phyloP scores from a whole-genome alignment of 2,113 vertebrate genomes.

The Canis aureus region DNA sequence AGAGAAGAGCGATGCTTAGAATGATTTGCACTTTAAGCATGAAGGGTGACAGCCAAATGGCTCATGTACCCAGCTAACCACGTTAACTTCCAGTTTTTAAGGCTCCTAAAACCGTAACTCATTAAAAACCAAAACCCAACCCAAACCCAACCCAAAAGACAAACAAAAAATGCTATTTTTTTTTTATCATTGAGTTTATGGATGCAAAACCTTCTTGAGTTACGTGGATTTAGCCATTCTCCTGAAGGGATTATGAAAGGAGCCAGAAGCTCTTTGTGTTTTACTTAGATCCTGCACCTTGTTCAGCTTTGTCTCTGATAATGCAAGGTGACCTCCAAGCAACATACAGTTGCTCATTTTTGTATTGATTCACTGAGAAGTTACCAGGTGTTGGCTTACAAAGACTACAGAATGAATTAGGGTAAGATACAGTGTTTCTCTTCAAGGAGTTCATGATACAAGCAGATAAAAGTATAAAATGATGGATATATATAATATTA shows the following conservation, averaged over 20 bases:
- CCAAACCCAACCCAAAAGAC: not conserved
- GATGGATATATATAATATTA: not conserved
- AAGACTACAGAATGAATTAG: not conserved
- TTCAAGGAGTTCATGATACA: not conserved
- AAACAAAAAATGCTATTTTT: not conserved
- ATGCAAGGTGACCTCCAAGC: not conserved
- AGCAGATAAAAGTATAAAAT: not conserved
- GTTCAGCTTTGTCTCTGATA: not conserved
- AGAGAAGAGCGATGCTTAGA: conserved; percentile 44
- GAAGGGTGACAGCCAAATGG: conserved; percentile 10
- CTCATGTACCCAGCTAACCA: not conserved
- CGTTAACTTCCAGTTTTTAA: conserved; percentile 5
- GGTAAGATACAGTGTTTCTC: not conserved
- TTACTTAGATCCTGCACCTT: not conserved
- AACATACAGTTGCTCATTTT: not conserved
- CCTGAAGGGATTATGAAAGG: not conserved
- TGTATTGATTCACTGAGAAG: not conserved
- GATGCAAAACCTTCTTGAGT: not conserved
- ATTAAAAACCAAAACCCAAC: conserved; percentile 17
- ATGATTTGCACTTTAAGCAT: conserved; percentile 13
- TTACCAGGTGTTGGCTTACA: not conserved
- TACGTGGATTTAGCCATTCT: not conserved
- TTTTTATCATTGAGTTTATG: not conserved
- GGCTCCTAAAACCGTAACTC: not conserved
- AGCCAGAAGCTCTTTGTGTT: not conserved